phyloP scores from a whole-genome alignment of 2,113 vertebrate species.

The Gobio gobio region DNA sequence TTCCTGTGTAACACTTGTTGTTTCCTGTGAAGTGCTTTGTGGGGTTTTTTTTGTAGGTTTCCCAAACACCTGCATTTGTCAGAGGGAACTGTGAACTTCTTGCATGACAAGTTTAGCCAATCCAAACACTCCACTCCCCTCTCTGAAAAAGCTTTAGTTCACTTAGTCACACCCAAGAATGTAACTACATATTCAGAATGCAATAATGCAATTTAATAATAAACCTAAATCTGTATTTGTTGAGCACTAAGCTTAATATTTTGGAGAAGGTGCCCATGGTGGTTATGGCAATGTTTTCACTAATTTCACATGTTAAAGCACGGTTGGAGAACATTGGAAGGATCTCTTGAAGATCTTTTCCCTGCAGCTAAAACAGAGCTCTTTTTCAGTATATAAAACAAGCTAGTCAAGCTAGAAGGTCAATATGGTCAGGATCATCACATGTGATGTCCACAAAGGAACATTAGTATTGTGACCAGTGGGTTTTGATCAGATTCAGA shows the following conservation, averaged over 20 bases:
- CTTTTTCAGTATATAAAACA: neutral
- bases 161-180: neutral
- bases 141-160: neutral
- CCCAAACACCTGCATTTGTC: slow-evolving; percentile 9
- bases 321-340: neutral
- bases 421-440: neutral
- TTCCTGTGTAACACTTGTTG: slow-evolving; percentile 6
- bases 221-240: neutral
- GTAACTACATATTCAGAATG: neutral
- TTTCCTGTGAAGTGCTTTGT: neutral
- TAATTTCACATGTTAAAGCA: neutral
- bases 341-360: neutral
- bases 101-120: neutral
- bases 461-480: neutral
- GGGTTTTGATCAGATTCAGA: neutral
- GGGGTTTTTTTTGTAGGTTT: neutral
- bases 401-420: neutral
- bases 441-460: neutral
- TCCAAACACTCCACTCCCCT: neutral
- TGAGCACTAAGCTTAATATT: neutral
- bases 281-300: neutral
- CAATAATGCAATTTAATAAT: neutral
- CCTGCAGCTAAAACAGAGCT: neutral
- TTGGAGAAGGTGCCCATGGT: neutral
- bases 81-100: neutral